phyloP scores from a whole-genome alignment of 2,888 invertebrate genomes.

The Phyto melanocephala region DNA sequence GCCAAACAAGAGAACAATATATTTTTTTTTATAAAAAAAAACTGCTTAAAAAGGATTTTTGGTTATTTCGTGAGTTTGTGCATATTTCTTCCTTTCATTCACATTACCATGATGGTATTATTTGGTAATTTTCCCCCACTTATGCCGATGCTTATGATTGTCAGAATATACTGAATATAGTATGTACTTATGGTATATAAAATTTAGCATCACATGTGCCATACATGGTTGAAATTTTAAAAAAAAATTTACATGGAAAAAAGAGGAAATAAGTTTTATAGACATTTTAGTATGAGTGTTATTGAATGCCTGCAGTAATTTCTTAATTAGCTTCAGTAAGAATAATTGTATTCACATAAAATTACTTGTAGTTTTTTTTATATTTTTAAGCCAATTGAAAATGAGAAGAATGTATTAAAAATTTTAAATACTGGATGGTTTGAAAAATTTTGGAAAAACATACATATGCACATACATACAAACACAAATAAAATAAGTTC shows the following conservation, averaged over 20 bases:
- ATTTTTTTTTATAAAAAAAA: constrained; percentile 5
- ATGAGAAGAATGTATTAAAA: too few relatives aligned
- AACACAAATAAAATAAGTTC: too few relatives aligned
- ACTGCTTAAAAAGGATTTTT: constrained; percentile 54
- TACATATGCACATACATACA: too few relatives aligned
- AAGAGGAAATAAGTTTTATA: constrained; percentile 49
- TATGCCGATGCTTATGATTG: constrained; percentile 28
- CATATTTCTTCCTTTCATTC: constrained; percentile 5
- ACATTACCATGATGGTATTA: constrained; percentile 47
- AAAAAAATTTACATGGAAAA: constrained; percentile 5
- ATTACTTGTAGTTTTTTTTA: not conserved
- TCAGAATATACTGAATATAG: constrained; percentile 1
- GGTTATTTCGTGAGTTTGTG: constrained; percentile 51
- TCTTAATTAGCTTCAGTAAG: constrained; percentile 74
- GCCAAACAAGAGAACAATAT: constrained; percentile 33
- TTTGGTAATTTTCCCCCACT: constrained; percentile 62
- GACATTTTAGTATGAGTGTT: constrained; percentile 65
- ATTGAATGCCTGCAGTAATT: constrained; percentile 75
- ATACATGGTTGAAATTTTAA: not conserved
- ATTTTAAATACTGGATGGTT: too few relatives aligned
- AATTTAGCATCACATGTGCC: constrained; percentile 40
- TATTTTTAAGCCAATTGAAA: too few relatives aligned
- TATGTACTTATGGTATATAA: not conserved
- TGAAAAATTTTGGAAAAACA: too few relatives aligned
- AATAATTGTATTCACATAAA: constrained; percentile 42